phyloP scores from a whole-genome alignment of 1,140 invertebrate genomes.

The silkworm (Bombyx mori) region DNA sequence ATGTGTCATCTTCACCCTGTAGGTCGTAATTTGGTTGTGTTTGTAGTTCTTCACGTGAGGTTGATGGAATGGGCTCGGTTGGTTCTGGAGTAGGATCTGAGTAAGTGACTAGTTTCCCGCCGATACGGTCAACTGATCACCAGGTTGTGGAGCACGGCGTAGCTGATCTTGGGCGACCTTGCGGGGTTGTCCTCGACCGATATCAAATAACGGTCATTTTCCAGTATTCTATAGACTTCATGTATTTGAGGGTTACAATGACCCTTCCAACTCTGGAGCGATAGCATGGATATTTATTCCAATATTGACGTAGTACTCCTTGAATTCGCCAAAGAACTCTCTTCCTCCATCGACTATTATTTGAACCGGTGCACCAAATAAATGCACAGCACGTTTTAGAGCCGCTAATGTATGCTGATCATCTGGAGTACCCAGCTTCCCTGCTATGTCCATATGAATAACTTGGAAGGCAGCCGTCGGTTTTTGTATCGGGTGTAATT shows the following conservation, averaged over 20 bases:
- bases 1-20: too few relatives aligned
- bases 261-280: not conserved
- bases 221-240: not conserved
- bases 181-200: not conserved
- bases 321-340: not conserved
- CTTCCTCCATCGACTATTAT: not conserved
- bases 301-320: not conserved
- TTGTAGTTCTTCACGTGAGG: too few relatives aligned
- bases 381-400: not conserved
- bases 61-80: too few relatives aligned
- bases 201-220: constrained; percentile 1
- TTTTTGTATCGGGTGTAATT: constrained; percentile 32
- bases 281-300: not conserved
- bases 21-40: too few relatives aligned
- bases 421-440: constrained; percentile 27
- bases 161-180: not conserved
- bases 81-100: too few relatives aligned
- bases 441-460: constrained; percentile 26
- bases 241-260: not conserved
- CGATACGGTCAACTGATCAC: not conserved
- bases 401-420: not conserved
- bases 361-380: constrained; percentile 1
- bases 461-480: constrained; percentile 19
- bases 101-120: not conserved
- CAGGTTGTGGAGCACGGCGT: not conserved